Base-by-base conservation (phyloP, 2,797 vertebrate genomes). In the Myotis planiceps region DNA sequence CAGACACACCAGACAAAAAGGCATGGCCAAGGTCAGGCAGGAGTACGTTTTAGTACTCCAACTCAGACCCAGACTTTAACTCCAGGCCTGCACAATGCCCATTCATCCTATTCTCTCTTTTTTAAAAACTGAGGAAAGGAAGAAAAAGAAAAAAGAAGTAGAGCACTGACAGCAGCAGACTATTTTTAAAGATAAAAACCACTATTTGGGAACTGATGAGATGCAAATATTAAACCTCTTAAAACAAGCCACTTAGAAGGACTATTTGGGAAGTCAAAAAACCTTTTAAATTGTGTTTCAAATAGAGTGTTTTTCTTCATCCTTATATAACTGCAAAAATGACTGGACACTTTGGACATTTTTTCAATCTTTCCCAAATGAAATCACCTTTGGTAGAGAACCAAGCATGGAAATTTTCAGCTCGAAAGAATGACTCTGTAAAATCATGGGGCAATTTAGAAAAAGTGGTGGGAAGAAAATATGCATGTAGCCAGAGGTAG, bases 361-460 rank as follows among this genome's bases (percentile, higher is more conserved):
- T 94, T 92, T 76, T 66, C 74, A 87, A 27, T 95, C 93, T 90
- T 94, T 94, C 88, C 68, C 76, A 82, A 95, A 94, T 97, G 92
- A 95, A 97, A 88, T 96, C 94, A 96, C 95, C 95, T 97, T 95
- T 95, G 85, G 91, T 92, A 90, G 49, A 86, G 78, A 84, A 96
- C 88, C 93, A 96, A 96, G 85, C 74, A 88, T 88, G 85, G 91
- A 95, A 91, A 96, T 82, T 96, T 96, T 96, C 47, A 95, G 55
- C 63, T 90, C 4, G 0, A 91, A 94, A 86, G 66, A 90, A 84
- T 42, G 68, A 80, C 71, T 96, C 58, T 47, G 27, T 88, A 65
- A 95, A 96, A 80, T 49, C 27, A 9, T 9, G 29, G 47, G 75
- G 65, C 66, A 93, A 92, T 95, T 95, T 93, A 86, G 83, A 82